These are phyloP conservation scores for Cosmia trapezina DNA, from an alignment of 2,888 invertebrate species.

Conservation along the genomic window DNA sequence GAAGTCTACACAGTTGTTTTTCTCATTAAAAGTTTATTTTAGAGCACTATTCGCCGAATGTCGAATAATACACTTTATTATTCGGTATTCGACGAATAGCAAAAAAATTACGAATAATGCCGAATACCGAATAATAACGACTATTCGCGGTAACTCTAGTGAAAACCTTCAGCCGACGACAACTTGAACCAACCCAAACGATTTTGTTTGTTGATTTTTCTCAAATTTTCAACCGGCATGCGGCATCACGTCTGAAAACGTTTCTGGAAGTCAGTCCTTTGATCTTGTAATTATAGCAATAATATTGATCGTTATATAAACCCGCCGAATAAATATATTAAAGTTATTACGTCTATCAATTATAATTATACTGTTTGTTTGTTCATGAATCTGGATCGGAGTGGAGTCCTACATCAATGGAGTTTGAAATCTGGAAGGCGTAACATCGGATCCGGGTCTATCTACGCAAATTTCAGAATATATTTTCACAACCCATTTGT, in stretches of 20 bases:
- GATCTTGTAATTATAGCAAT: constrained; percentile 77
- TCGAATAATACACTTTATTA: no score
- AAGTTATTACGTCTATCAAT: constrained; percentile 70
- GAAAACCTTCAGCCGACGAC: constrained; percentile 41
- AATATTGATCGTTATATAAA: constrained; percentile 81
- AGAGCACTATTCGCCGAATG: no score
- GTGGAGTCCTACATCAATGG: constrained; percentile 64
- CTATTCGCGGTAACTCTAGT: no score
- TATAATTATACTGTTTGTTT: constrained; percentile 82
- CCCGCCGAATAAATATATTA: constrained; percentile 75
- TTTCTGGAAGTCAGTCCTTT: constrained; percentile 72
- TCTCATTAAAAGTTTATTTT: no score
- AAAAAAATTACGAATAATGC: no score
- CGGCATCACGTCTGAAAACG: constrained; percentile 56
- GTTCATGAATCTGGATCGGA: constrained; percentile 63
- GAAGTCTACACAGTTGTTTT: no score
- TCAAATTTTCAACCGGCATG: constrained; percentile 57
- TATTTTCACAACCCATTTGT: constrained; percentile 26
- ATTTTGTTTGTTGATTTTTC: constrained; percentile 62
- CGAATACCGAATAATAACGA: no score
- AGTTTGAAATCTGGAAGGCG: constrained; percentile 59
- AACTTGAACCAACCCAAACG: constrained; percentile 50
- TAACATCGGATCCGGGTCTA: constrained; percentile 33
- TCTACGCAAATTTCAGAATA: constrained; percentile 37
- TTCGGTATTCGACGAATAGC: no score